Evolutionary conservation across 2,888 invertebrate species (phyloP).

Genomic region (Ochlodes sylvanus): DNA sequence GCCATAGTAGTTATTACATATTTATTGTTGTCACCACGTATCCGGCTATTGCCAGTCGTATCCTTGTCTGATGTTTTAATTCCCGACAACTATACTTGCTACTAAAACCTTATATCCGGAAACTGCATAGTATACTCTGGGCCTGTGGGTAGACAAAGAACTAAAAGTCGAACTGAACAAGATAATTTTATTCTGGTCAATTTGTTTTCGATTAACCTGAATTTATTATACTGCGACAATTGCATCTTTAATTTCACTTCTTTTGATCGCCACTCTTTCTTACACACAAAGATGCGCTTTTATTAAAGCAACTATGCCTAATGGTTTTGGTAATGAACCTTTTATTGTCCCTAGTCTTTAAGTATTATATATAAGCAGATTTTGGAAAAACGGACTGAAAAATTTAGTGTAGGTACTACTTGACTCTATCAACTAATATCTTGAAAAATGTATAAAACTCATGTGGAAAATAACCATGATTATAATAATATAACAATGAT

Average conservation of each 20-base stretch:
- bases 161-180: neutral
- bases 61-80: neutral
- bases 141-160: neutral
- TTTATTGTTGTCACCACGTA: too few relatives aligned
- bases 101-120: neutral
- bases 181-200: neutral
- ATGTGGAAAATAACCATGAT: neutral
- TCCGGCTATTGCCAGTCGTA: too few relatives aligned
- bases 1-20: too few relatives aligned
- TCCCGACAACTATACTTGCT: neutral
- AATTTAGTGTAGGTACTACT: neutral
- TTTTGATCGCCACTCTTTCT: slow-evolving; percentile 1
- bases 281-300: slow-evolving; percentile 2
- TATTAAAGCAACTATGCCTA: neutral
- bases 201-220: slow-evolving; percentile 12
- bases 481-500: too few relatives aligned
- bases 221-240: neutral
- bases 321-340: slow-evolving; percentile 32
- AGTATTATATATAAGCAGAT: neutral
- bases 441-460: too few relatives aligned
- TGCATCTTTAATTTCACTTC: slow-evolving; percentile 1
- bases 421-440: too few relatives aligned
- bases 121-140: neutral
- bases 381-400: too few relatives aligned
- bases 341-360: slow-evolving; percentile 5